Conservation (phyloP, 2,797 vertebrate genomes). For the Periophthalmus magnuspinnatus region DNA sequence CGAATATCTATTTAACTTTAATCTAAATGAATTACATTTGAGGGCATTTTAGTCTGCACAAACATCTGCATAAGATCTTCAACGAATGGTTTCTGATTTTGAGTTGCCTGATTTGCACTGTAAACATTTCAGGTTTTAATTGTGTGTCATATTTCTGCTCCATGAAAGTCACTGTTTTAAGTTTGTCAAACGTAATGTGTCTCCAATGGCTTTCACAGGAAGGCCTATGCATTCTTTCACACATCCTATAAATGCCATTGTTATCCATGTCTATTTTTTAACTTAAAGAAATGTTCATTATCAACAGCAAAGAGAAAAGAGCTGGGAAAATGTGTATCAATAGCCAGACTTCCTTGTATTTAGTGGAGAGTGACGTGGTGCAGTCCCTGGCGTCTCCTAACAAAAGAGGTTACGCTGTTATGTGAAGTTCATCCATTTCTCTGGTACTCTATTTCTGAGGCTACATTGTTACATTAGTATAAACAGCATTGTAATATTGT, state of each 20-base stretch:
- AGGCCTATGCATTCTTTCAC: slow-evolving; percentile 7
- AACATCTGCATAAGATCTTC: not conserved
- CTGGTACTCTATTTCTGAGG: slow-evolving; percentile 61
- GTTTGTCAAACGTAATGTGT: slow-evolving; percentile 12
- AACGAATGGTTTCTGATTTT: not conserved
- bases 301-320: slow-evolving; percentile 26
- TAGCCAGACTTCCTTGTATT: slow-evolving; percentile 78
- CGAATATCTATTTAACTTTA: not conserved
- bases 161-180: not conserved
- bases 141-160: slow-evolving; percentile 1
- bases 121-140: not conserved
- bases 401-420: slow-evolving; percentile 60
- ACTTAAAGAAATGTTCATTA: slow-evolving; percentile 38
- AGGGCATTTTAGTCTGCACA: not conserved
- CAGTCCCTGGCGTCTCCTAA: slow-evolving; percentile 53
- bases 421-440: slow-evolving; percentile 45
- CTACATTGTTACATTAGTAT: slow-evolving; percentile 60
- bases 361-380: slow-evolving; percentile 47
- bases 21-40: not conserved
- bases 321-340: slow-evolving; percentile 59
- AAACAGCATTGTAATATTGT: slow-evolving; percentile 48
- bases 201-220: not conserved
- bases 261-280: not conserved
- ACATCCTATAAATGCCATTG: slow-evolving; percentile 4
- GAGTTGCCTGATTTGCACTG: not conserved